Conservation (phyloP, 2,888 invertebrate species). For the Xestia c-nigrum region DNA sequence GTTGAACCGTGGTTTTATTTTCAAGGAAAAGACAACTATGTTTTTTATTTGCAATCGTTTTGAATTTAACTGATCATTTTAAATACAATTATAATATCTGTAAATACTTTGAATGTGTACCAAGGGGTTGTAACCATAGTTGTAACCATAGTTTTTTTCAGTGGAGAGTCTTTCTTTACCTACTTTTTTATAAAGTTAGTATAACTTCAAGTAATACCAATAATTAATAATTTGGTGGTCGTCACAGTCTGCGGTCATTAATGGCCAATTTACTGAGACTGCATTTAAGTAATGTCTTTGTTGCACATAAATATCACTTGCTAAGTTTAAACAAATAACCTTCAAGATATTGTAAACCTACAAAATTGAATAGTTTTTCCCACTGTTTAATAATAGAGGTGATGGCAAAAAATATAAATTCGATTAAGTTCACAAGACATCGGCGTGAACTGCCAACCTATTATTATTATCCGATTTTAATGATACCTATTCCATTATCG, state of each 20-base stretch:
- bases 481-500: slow-evolving; percentile 46
- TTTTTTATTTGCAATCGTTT: slow-evolving; percentile 16
- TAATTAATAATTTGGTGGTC: not conserved
- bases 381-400: not conserved
- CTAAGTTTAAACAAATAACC: slow-evolving; percentile 7
- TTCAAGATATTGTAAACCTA: slow-evolving; percentile 5
- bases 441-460: slow-evolving; percentile 30
- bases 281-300: not conserved
- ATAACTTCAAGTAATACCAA: not conserved
- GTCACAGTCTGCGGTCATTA: not conserved
- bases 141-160: not conserved
- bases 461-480: slow-evolving; percentile 32
- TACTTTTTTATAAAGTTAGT: not conserved
- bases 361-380: slow-evolving; percentile 3
- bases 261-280: not conserved
- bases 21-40: slow-evolving; percentile 29
- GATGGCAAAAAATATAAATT: slow-evolving; percentile 17
- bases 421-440: slow-evolving; percentile 23
- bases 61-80: not conserved
- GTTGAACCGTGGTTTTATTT: slow-evolving; percentile 28
- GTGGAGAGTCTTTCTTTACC: not conserved
- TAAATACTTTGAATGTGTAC: not conserved
- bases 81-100: no score
- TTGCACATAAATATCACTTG: not conserved
- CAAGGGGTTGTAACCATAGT: not conserved